Conservation (phyloP, 2,888 invertebrate species). For the Creontiades dilutus region DNA sequence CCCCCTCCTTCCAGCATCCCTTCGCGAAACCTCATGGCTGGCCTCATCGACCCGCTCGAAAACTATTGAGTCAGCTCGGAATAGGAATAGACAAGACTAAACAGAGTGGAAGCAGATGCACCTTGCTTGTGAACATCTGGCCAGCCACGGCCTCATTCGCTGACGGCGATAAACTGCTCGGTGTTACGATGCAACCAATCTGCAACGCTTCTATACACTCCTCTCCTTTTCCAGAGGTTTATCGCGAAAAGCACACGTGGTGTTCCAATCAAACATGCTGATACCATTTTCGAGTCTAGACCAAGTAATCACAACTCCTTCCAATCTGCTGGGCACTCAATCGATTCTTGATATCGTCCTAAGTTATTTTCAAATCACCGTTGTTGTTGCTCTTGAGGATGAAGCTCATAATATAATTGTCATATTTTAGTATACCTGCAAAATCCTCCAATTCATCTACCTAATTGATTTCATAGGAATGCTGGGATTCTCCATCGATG, state of each 20-base stretch:
- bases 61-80: conserved; percentile 53
- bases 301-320: not conserved
- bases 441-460: too few relatives aligned
- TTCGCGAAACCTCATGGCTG: not conserved
- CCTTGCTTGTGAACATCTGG: conserved; percentile 58
- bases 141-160: not conserved
- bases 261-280: not conserved
- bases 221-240: not conserved
- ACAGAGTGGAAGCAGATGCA: conserved; percentile 61
- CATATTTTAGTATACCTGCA: too few relatives aligned
- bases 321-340: too few relatives aligned
- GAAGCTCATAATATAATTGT: too few relatives aligned
- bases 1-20: conserved; percentile 13
- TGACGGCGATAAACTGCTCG: conserved; percentile 32
- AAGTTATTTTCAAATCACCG: too few relatives aligned
- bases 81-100: conserved; percentile 62
- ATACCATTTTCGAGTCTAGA: conserved; percentile 26
- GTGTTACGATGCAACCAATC: conserved; percentile 42
- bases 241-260: not conserved
- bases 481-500: too few relatives aligned
- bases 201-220: not conserved
- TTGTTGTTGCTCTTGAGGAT: too few relatives aligned
- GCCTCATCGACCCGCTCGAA: conserved; percentile 50
- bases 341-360: too few relatives aligned
- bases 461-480: too few relatives aligned